Evolutionary conservation across 1,140 invertebrate genomes (phyloP), one percentile per base, ranked within the genome.

Genomic region (Himalopsyche phryganea): DNA sequence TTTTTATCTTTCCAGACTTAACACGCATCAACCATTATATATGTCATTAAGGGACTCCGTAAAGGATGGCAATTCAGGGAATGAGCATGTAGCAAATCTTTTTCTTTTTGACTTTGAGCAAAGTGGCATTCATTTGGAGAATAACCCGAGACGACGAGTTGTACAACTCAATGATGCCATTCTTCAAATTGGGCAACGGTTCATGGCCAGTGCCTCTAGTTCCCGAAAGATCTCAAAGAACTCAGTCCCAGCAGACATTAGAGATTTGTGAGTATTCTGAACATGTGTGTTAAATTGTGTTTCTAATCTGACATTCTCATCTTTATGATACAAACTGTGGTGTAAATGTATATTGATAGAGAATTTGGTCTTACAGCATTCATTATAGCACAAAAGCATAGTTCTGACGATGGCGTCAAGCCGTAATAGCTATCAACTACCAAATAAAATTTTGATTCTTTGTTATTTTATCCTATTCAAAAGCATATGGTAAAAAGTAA

Each of bases 61-160:
- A 0, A 73, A 82, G 45, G 72, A 83, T 14, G 90, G 89, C 9
- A 94, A 97, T 69, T 81, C 83, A 0, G 83, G 91, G 1, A 96
- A 98, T 70, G 70, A 86, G 42, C 89, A 96, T 74, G 89, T 98
- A 2, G 86, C 87, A 1, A 81, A 89, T 67, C 73, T 98, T 49
- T 98, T 98, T 77, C 73, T 96, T 28, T 93, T 95, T 75, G 96
- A 98, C 72, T 98, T 98, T 79, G 94, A 98, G 72, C 94, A 97
- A 73, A 89, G 89, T 76, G 96, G 95, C 6, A 98, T 98, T 63
- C 94, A 98, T 73, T 78, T 98, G 47, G 81, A 86, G n/a, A 88
- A 94, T 63, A 70, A 79, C 2, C 81, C 88, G 62, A 77, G 94
- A 48, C 71, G 84, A 58, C 74, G 82, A 62, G 93, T 97, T 55